Evolutionary conservation across 35 echinoderm and acorn worm species (phyloP), one percentile per base, ranked within the genome.

Genomic region (Lytechinus variegatus): DNA sequence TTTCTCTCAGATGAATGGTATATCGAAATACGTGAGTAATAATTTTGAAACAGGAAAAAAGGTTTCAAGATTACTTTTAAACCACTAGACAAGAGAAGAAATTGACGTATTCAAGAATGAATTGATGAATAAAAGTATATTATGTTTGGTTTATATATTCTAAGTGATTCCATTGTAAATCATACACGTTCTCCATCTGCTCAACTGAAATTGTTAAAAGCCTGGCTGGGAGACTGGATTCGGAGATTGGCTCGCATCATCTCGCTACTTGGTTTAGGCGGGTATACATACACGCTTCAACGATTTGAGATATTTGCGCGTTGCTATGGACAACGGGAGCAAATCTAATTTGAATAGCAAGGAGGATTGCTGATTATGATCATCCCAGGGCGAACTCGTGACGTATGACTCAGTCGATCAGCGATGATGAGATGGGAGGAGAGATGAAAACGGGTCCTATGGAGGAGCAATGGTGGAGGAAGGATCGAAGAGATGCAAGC

Each of bases 301-400:
- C 88, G 88, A 90, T 90, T 90, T 44, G 88, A 90, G 88, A 90
- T 90, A 90, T 90, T 90, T 90, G 88, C 88, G 88, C 88, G 88
- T 90, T 90, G 88, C 88, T 54, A 90, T 44, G 88, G 88, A 27
- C 88, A 90, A 90, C 88, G 88, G 88, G 66, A 44, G 88, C 28
- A 90, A 90, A 90, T 90, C 88, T 90, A 90, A 90, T 90, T 90
- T 90, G 88, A 90, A 90, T 52, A 54, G 88, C 88, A 54, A 90
- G 88, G 88, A 90, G 88, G 88, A 90, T 44, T 54, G 29, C 28
- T 54, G 52, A 44, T 90, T 44, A 90, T 90, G 88, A 90, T 90
- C 88, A 90, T 90, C 88, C 88, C 28, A 54, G 88, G 16, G 88
- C 88, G 88, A 12, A 27, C 28, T 44, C 11, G 52, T 44, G 88